Base-by-base conservation (phyloP, 1,140 invertebrate species). In the Apis florea region DNA sequence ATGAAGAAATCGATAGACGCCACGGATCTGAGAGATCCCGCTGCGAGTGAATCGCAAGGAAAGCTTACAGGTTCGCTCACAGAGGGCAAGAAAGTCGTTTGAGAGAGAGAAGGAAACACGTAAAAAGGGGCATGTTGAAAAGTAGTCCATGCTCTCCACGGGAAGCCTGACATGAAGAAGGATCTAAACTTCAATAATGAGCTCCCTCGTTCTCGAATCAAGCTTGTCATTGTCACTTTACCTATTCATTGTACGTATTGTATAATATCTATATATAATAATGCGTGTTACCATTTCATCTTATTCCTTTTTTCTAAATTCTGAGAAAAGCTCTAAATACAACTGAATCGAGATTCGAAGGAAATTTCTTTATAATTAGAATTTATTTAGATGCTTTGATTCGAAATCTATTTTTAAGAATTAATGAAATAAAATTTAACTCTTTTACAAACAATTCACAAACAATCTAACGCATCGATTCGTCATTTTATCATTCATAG, bases 131-230 rank as follows among this genome's bases (percentile, higher is more conserved):
- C 83, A 89, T 83, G 85, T 87, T 84, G 79, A 80, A 85, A 58
- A 88, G 79, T 84, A 79, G 84, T 83, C 80, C 71, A 69, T 73
- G 68, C 66, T 83, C 88, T 59, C 90, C 74, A 79, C 85, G 64
- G 90, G 90, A 79, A 84, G 83, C 85, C 84, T 68, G 47, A 61
- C 53, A 54, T 75, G 81, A 49, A 24, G 58, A 78, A 54, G 70
- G 76, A 87, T 73, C 77, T 71, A 78, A 81, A 72, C 59, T 71
- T 77, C 88, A 87, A 89, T 92, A 92, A 92, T 91, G 89, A 93
- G 88, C 89, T 88, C 82, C 88, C 82, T 86, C 83, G 85, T 93
- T 91, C 89, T 90, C 67, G 88, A 92, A 91, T 91, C 91, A 90
- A 91, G 88, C 90, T 84, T 75, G 80, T 90, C 88, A 92, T 92